Percentiles rank a stretch among this genome's conserved stretches.
Evolutionary conservation across 2,113 vertebrate genomes (phyloP).

Genomic region (Rallus limicola): DNA sequence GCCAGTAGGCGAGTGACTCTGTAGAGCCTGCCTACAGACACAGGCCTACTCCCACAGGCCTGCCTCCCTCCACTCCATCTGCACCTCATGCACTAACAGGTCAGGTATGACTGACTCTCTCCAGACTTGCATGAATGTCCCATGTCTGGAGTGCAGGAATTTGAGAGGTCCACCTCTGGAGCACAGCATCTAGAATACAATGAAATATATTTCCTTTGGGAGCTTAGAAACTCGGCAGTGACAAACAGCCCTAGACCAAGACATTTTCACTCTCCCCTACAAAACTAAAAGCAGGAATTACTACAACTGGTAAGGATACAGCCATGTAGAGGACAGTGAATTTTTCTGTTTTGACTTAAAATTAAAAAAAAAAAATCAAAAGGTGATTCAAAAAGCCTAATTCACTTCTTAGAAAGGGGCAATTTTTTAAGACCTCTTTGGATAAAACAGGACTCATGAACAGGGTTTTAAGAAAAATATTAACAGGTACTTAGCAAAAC

Average conservation of each 20-base stretch:
- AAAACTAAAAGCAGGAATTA: not conserved
- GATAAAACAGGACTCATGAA: not conserved
- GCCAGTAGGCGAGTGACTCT: not conserved
- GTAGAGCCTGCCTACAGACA: too few species aligned
- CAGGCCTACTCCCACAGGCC: not conserved
- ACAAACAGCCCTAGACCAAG: not conserved
- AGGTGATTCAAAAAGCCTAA: not conserved
- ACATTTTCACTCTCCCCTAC: not conserved
- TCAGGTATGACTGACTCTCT: not conserved
- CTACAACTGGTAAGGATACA: not conserved
- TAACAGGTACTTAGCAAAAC: not conserved
- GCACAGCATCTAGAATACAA: not conserved
- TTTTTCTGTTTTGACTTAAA: not conserved
- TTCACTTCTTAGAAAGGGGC: not conserved
- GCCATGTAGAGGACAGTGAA: not conserved
- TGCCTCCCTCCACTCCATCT: not conserved
- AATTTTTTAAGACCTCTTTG: not conserved
- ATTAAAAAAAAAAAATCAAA: not conserved
- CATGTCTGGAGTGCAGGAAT: not conserved
- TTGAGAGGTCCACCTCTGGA: not conserved
- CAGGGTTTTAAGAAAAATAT: not conserved
- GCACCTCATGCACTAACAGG: rapidly evolving
- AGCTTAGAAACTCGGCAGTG: not conserved
- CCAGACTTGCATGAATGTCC: not conserved
- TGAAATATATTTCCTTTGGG: not conserved